These are phyloP conservation scores for Eumaeus atala DNA, from an alignment of 1,140 invertebrate species.

Conservation along the genomic window DNA sequence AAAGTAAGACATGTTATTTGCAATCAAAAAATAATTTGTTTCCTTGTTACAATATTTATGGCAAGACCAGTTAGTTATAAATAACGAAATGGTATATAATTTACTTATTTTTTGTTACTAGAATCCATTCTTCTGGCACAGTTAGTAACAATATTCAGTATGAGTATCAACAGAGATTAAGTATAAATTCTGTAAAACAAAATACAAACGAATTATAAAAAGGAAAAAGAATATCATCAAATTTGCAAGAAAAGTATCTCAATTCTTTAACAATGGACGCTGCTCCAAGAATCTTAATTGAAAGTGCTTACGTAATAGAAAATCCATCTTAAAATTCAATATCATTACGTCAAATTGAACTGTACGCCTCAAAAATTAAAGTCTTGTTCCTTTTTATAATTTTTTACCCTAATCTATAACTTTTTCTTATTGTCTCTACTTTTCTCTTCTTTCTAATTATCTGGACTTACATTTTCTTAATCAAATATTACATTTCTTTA, in stretches of 20 bases:
- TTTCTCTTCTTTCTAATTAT: background rate
- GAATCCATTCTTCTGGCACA: too few relatives aligned
- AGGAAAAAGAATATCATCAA: background rate
- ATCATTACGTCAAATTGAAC: background rate
- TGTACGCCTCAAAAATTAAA: background rate
- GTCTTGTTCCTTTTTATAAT: background rate
- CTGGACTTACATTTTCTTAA: background rate
- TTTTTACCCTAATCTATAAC: background rate
- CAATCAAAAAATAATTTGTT: too few relatives aligned
- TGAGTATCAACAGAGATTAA: too few relatives aligned
- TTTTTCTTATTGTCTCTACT: background rate
- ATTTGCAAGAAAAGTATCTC: conserved; percentile 7
- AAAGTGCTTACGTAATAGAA: conserved; percentile 17
- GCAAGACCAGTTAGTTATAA: too few relatives aligned
- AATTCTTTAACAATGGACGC: conserved; percentile 6
- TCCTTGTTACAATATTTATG: too few relatives aligned
- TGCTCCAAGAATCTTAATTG: conserved; percentile 14
- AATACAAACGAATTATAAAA: background rate
- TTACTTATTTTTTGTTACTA: too few relatives aligned
- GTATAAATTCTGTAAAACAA: too few relatives aligned
- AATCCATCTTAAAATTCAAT: conserved; percentile 3
- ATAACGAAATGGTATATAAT: too few relatives aligned
- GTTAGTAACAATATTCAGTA: too few relatives aligned
- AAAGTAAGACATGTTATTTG: too few relatives aligned
- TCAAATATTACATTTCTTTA: too few relatives aligned